phyloP scores from a whole-genome alignment of 2,113 vertebrate species.

The Leucopsar rothschildi region DNA sequence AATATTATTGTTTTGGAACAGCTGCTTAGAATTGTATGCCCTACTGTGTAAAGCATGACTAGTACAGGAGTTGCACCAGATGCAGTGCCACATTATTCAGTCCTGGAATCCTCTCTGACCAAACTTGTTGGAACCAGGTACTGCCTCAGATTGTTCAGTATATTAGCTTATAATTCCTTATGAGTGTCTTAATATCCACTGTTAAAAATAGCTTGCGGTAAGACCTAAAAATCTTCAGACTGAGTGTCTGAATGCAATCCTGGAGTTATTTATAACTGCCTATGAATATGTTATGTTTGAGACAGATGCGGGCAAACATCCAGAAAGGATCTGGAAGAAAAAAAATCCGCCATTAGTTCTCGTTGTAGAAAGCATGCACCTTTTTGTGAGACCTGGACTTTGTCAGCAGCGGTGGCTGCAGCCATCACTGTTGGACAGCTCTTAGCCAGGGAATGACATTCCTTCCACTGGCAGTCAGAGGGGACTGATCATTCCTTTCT shows the following conservation, averaged over 20 bases:
- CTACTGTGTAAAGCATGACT: neutral
- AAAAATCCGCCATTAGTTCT: neutral
- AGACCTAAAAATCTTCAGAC: neutral
- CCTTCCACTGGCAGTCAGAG: constrained; percentile 1
- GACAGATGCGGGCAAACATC: neutral
- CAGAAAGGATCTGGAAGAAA: neutral
- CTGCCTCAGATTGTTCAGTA: neutral
- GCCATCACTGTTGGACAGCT: neutral
- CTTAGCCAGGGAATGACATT: neutral
- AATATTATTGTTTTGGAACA: neutral
- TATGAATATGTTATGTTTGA: neutral
- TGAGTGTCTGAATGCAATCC: neutral
- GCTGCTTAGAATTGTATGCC: neutral
- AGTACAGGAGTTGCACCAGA: neutral
- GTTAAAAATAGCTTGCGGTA: neutral
- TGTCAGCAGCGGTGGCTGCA: neutral
- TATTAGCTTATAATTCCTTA: neutral
- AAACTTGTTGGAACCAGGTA: neutral
- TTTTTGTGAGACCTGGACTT: neutral
- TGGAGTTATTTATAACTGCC: neutral
- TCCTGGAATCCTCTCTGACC: neutral
- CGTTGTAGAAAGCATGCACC: neutral
- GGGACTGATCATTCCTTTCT: neutral
- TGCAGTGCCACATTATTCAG: neutral
- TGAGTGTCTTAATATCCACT: neutral